Conservation (phyloP, 2,888 invertebrate genomes). For the Flabesymbios commensalis region DNA sequence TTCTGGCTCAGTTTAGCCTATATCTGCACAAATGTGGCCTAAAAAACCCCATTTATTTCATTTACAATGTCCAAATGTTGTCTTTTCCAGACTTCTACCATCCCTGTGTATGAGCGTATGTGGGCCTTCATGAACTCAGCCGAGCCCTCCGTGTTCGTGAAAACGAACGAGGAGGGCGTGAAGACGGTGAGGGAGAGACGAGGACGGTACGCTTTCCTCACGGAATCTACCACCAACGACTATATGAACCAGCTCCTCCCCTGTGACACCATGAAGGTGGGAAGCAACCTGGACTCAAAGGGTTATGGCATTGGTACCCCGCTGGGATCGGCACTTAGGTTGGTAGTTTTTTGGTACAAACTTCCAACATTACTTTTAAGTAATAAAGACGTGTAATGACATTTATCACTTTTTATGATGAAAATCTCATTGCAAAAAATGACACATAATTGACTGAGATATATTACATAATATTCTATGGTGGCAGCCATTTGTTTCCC, state of each 20-base stretch:
- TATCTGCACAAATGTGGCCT: no score
- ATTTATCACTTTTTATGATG: no score
- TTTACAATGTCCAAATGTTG: no score
- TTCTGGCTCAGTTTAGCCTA: no score
- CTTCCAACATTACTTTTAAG: no score
- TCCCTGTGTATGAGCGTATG: constrained; percentile 86
- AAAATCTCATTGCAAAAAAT: no score
- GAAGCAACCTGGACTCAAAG: constrained; percentile 77
- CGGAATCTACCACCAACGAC: constrained; percentile 70
- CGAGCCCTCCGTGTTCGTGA: constrained; percentile 77
- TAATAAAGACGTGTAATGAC: no score
- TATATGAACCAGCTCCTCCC: constrained; percentile 87
- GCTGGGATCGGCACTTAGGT: constrained; percentile 88
- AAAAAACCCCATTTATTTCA: no score
- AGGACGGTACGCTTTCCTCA: constrained; percentile 65
- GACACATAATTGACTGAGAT: no score
- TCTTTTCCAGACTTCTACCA: constrained; percentile 76
- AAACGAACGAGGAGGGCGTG: constrained; percentile 78
- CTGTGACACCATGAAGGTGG: constrained; percentile 68
- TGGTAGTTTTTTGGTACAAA: no score
- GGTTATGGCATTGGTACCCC: constrained; percentile 95
- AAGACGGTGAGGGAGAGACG: constrained; percentile 71
- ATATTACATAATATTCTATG: no score
- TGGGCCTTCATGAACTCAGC: constrained; percentile 91
- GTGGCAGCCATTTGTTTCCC: no score